Evolutionary conservation across 2,113 vertebrate species (phyloP).

Genomic region (Notarius lentiginosus): DNA sequence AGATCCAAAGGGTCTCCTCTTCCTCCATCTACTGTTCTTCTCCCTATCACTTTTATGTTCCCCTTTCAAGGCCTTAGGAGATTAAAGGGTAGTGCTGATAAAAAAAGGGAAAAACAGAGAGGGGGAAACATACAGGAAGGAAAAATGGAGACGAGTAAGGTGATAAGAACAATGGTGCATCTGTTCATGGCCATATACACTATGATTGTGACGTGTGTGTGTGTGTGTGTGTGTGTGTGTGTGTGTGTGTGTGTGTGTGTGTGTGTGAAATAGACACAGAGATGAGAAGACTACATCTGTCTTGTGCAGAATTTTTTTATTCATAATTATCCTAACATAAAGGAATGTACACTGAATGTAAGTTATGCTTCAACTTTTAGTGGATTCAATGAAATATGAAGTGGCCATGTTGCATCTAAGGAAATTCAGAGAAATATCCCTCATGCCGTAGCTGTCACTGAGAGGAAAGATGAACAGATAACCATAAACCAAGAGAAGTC

Average conservation of each 20-base stretch:
- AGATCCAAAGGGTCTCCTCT: constrained; percentile 45
- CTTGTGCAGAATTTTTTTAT: neutral
- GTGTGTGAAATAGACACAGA: neutral
- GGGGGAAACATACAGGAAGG: constrained; percentile 30
- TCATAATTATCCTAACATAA: neutral
- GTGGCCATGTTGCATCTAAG: neutral
- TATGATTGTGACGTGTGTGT: neutral
- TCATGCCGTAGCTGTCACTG: neutral
- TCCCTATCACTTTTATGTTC: constrained; percentile 42
- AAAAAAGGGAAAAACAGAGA: neutral
- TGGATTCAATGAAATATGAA: neutral
- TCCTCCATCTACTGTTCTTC: constrained; percentile 34
- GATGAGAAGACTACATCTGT: neutral
- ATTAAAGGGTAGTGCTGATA: constrained; percentile 49
- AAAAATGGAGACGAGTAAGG: constrained; percentile 36
- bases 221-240: neutral
- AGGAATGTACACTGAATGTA: neutral
- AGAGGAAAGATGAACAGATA: neutral
- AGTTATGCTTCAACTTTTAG: neutral
- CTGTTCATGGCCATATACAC: constrained; percentile 33
- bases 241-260: neutral
- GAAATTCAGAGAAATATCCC: neutral
- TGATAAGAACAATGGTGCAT: constrained; percentile 40
- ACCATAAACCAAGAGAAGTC: constrained; percentile 18
- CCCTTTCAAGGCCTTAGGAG: constrained; percentile 45